Conservation (phyloP, 2,113 vertebrate genomes). For the Orientallactaga bullata region DNA sequence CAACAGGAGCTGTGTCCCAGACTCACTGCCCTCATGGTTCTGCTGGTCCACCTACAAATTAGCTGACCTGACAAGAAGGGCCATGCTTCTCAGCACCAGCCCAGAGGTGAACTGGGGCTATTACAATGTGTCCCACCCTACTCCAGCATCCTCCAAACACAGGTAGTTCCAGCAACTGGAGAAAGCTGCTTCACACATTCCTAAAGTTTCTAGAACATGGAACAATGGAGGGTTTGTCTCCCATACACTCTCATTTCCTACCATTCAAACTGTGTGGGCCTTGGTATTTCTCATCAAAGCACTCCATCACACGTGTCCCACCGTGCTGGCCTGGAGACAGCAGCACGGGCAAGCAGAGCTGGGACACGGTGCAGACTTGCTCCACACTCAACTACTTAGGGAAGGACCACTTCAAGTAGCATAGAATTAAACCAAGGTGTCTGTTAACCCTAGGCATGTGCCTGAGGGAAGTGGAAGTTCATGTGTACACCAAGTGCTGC, state of each 20-base stretch:
- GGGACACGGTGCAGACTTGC: accelerated
- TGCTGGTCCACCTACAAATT: not conserved
- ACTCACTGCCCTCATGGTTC: not conserved
- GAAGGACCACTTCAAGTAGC: not conserved
- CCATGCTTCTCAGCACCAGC: accelerated
- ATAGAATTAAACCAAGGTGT: not conserved
- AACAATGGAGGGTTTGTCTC: conserved; percentile 79
- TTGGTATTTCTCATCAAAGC: not conserved
- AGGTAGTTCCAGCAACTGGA: conserved; percentile 53
- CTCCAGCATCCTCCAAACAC: not conserved
- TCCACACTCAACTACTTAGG: no score
- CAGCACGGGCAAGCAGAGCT: not conserved
- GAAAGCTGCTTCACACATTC: conserved; percentile 59
- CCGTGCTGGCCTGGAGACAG: not conserved
- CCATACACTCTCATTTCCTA: conserved; percentile 74
- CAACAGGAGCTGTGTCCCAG: not conserved
- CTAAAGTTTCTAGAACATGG: conserved; percentile 58
- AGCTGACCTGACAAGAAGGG: not conserved
- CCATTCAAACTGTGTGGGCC: conserved; percentile 61
- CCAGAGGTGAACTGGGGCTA: not conserved
- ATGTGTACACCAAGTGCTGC: no score
- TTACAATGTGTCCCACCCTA: accelerated
- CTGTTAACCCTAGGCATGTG: not conserved
- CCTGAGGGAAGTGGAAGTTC: not conserved
- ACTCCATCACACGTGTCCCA: not conserved